Evolutionary conservation across 2,888 invertebrate species (phyloP).

Genomic region (Herminia tarsipennalis): DNA sequence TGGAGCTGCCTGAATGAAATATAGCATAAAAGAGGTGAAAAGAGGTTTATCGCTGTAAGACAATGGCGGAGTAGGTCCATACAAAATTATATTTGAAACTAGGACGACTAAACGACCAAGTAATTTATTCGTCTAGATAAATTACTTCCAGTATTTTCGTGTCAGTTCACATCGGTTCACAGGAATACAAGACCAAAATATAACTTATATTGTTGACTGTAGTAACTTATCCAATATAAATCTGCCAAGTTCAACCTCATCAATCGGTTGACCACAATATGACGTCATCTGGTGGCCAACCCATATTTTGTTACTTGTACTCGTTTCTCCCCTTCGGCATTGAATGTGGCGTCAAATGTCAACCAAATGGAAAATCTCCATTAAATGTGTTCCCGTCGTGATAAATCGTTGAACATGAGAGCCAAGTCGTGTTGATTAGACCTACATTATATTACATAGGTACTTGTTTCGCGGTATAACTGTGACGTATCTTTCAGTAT

Average conservation of each 20-base stretch:
- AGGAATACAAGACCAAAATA: neutral
- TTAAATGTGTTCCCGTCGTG: neutral
- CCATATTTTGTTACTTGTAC: neutral
- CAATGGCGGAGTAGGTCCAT: no score
- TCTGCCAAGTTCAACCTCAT: neutral
- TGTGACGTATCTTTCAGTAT: no score
- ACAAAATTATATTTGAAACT: no score
- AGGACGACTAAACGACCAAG: no score
- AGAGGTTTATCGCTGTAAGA: no score
- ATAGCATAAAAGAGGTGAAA: no score
- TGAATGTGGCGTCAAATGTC: no score
- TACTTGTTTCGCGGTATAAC: no score
- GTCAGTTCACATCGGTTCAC: neutral
- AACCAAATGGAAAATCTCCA: constrained; percentile 1
- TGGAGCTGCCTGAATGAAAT: no score
- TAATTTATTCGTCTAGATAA: no score
- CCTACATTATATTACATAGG: no score
- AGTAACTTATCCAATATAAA: neutral
- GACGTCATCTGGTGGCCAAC: neutral
- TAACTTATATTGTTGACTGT: neutral
- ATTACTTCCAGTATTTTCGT: no score
- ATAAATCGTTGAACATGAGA: neutral
- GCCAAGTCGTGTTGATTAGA: constrained; percentile 3
- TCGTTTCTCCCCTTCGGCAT: neutral
- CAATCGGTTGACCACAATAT: neutral